Evolutionary conservation across 2,888 invertebrate species (phyloP).

Genomic region (Xestoiulus laeticollis): DNA sequence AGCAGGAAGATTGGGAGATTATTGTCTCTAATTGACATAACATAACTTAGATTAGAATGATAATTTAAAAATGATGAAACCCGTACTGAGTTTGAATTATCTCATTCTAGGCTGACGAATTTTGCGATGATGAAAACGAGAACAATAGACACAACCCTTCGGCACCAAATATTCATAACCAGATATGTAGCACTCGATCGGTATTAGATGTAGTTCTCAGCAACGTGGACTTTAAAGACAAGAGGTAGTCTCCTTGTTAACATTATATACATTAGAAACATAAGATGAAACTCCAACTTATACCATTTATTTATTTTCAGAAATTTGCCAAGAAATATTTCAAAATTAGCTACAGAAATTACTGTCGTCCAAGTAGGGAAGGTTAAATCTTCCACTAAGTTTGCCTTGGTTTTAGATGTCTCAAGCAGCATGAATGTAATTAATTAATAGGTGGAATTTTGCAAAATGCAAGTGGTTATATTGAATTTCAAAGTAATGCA

Average conservation of each 20-base stretch:
- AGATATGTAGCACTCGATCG: constrained; percentile 62
- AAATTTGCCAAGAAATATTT: neutral
- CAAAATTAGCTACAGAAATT: neutral
- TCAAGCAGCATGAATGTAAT: neutral
- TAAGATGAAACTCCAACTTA: neutral
- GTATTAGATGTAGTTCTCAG: constrained; percentile 60
- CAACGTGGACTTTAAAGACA: constrained; percentile 55
- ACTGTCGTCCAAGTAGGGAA: neutral
- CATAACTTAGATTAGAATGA: no score
- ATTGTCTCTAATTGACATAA: no score
- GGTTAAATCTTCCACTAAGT: neutral
- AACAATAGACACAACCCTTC: constrained; percentile 60
- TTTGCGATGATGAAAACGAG: constrained; percentile 59
- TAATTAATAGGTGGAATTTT: neutral
- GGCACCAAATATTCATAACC: constrained; percentile 63
- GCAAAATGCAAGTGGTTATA: neutral
- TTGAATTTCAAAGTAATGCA: neutral
- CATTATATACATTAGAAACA: neutral
- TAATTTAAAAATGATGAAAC: no score
- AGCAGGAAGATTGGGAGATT: no score
- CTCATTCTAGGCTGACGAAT: constrained; percentile 58
- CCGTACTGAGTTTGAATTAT: neutral
- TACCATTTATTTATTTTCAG: neutral
- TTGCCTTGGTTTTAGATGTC: neutral
- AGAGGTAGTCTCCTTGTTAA: neutral